Percentiles rank a stretch among this genome's conserved stretches.
Conservation (phyloP, 2,797 vertebrate species). For the Hypotaenidia okinawae region DNA sequence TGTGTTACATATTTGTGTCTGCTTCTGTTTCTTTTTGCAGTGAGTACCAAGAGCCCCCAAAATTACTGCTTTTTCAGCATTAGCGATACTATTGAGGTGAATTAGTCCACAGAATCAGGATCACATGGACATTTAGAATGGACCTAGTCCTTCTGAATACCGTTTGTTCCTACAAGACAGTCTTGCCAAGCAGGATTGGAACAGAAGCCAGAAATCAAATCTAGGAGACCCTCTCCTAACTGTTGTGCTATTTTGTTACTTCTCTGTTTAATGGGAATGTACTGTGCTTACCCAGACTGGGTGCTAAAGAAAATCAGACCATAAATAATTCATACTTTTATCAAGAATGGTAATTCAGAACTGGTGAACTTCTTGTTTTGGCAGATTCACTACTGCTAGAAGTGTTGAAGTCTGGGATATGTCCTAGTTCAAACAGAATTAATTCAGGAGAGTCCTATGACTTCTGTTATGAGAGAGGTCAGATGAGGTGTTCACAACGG, state of each 20-base stretch:
- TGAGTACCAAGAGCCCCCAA: accelerated
- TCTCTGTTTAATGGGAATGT: not conserved
- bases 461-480: not conserved
- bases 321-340: not conserved
- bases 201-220: not conserved
- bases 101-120: not conserved
- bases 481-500: conserved; percentile 7
- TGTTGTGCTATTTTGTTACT: not conserved
- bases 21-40: not conserved
- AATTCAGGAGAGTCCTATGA: not conserved
- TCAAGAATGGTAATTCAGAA: not conserved
- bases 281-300: not conserved
- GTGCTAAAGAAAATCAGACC: not conserved
- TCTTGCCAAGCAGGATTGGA: not conserved
- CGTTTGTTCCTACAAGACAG: accelerated
- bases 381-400: not conserved
- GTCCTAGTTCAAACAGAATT: not conserved
- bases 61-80: not conserved
- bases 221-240: accelerated
- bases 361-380: not conserved
- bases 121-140: not conserved
- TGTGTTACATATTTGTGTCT: not conserved
- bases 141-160: not conserved
- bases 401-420: not conserved
- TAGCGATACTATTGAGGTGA: not conserved